Evolutionary conservation across 2,888 invertebrate genomes (phyloP).

Genomic region (Drosophila kuntzei): DNA sequence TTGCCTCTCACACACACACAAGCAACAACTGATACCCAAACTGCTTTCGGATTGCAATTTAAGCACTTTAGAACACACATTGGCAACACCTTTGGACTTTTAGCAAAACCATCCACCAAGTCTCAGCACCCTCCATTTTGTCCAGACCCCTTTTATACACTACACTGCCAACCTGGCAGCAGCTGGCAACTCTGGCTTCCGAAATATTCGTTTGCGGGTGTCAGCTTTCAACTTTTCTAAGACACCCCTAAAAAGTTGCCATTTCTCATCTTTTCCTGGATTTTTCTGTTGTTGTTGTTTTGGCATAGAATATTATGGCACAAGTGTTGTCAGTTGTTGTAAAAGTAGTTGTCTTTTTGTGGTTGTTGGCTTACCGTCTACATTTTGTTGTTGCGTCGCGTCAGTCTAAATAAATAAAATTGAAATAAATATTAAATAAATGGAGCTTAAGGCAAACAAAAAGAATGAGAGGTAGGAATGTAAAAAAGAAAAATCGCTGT

Average conservation of each 20-base stretch:
- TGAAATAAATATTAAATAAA: slow-evolving; percentile 75
- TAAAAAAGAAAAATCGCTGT: not conserved
- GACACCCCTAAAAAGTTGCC: slow-evolving; percentile 40
- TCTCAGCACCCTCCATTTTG: not conserved
- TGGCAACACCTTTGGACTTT: slow-evolving; percentile 55
- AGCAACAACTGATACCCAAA: slow-evolving; percentile 51
- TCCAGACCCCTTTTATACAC: not conserved
- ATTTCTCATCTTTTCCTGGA: slow-evolving; percentile 22
- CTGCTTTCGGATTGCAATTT: slow-evolving; percentile 69
- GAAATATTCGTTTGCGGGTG: slow-evolving; percentile 47
- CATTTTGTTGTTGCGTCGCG: slow-evolving; percentile 20
- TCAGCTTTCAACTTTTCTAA: slow-evolving; percentile 51
- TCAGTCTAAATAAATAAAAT: slow-evolving; percentile 69
- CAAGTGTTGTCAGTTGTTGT: slow-evolving; percentile 47
- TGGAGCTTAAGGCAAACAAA: slow-evolving; percentile 45
- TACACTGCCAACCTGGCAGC: slow-evolving; percentile 16
- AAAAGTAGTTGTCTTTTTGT: slow-evolving; percentile 31
- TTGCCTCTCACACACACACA: slow-evolving; percentile 20
- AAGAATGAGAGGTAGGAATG: not conserved
- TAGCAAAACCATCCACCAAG: slow-evolving; percentile 17
- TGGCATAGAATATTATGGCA: slow-evolving; percentile 38
- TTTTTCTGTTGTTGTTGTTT: slow-evolving; percentile 10
- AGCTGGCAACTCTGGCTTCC: slow-evolving; percentile 54
- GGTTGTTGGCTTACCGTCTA: slow-evolving; percentile 17
- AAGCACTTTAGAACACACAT: slow-evolving; percentile 68